These are phyloP conservation scores for Syndactyla subalaris DNA, from an alignment of 2,797 vertebrate genomes.

Conservation along the genomic window DNA sequence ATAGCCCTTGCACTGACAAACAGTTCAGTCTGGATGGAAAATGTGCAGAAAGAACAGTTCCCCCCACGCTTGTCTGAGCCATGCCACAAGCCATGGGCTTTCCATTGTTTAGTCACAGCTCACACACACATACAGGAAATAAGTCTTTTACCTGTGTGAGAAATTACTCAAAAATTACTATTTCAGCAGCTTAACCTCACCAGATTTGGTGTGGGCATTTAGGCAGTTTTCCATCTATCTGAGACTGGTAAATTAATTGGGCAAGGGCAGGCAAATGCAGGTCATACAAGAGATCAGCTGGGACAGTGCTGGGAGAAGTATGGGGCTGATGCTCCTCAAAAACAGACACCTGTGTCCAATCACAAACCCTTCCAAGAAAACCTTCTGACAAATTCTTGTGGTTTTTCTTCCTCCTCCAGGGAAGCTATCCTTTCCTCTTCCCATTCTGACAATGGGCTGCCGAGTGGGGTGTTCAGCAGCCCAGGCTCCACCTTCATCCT, in stretches of 20 bases:
- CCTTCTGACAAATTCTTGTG: background rate
- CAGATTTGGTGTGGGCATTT: background rate
- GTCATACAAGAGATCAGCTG: background rate
- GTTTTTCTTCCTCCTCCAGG: conserved; percentile 41
- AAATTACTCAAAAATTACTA: background rate
- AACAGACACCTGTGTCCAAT: background rate
- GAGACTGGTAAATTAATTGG: background rate
- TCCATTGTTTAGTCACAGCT: background rate
- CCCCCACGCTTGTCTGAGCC: background rate
- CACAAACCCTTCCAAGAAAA: background rate
- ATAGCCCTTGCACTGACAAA: background rate
- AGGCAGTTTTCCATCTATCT: background rate
- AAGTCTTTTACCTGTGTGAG: background rate
- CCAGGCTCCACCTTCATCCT: conserved; percentile 76
- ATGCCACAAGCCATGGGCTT: background rate
- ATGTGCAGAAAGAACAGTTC: fast-evolving
- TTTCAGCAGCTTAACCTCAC: background rate
- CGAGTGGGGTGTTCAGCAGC: conserved; percentile 63
- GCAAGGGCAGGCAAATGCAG: background rate
- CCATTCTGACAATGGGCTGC: conserved; percentile 64
- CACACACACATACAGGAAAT: background rate
- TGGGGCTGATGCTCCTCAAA: fast-evolving
- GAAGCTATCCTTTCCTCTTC: conserved; percentile 56
- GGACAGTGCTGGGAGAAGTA: background rate
- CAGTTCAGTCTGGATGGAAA: background rate